Percentiles rank a stretch among this genome's conserved stretches.
Conservation (phyloP, 2,888 invertebrate genomes). For the Eristalinus sepulchralis region DNA sequence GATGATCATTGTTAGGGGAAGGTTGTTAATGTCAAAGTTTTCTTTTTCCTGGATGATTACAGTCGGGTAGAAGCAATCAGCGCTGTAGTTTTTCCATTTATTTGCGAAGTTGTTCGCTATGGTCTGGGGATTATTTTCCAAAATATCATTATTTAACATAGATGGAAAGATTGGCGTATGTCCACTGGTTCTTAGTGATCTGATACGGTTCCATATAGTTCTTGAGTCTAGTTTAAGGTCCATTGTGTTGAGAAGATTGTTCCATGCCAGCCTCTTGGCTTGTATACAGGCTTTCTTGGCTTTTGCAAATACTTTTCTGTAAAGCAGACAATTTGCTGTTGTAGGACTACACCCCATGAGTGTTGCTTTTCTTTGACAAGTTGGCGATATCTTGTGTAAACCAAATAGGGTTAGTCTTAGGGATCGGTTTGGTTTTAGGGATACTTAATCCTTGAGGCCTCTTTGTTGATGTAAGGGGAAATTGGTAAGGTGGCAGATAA, state of each 20-base stretch:
- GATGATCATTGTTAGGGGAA: neutral
- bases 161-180: neutral
- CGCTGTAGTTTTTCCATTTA: conserved; percentile 6
- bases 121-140: neutral
- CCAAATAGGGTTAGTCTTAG: neutral
- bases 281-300: too few species aligned
- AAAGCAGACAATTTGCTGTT: conserved; percentile 4
- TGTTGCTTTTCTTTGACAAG: too few species aligned
- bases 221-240: neutral
- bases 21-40: conserved; percentile 2
- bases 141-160: neutral
- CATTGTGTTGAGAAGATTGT: neutral
- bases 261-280: too few species aligned
- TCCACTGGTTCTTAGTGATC: neutral
- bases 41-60: conserved; percentile 1
- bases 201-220: neutral
- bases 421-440: neutral
- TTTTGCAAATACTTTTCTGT: neutral
- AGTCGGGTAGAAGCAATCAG: conserved; percentile 2
- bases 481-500: neutral
- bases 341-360: neutral
- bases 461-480: neutral
- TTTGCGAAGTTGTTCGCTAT: neutral
- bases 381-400: too few species aligned
- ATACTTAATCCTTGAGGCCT: neutral